Evolutionary conservation across 2,888 invertebrate genomes (phyloP).

Genomic region (Cylindroiulus punctatus): DNA sequence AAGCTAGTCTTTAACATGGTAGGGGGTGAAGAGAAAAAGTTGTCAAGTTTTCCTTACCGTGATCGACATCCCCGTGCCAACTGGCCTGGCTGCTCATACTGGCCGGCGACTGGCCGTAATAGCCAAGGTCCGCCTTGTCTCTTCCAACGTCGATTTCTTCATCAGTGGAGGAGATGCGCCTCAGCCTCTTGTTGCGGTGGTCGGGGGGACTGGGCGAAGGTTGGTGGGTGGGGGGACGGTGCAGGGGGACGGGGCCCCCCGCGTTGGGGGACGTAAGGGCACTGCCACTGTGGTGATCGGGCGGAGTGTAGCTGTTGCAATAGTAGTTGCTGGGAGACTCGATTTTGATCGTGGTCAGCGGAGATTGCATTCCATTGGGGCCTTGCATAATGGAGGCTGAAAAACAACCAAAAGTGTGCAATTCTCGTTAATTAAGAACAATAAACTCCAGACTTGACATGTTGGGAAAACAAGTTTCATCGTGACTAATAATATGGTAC

Average conservation of each 20-base stretch:
- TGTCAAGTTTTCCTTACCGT: constrained; percentile 63
- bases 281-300: constrained; percentile 66
- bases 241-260: constrained; percentile 52
- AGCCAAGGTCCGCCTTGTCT: constrained; percentile 67
- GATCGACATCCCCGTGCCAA: constrained; percentile 71
- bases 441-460: too few relatives aligned
- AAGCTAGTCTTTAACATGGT: background rate
- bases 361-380: constrained; percentile 74
- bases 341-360: constrained; percentile 81
- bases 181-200: constrained; percentile 70
- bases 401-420: constrained; percentile 16
- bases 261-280: constrained; percentile 56
- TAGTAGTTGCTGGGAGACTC: constrained; percentile 81
- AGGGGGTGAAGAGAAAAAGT: background rate
- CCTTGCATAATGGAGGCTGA: constrained; percentile 93
- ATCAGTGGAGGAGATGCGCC: constrained; percentile 70
- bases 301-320: constrained; percentile 82
- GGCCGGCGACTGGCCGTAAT: constrained; percentile 70
- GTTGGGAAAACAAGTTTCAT: too few relatives aligned
- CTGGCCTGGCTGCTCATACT: constrained; percentile 68
- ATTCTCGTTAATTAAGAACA: background rate
- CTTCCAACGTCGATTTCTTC: constrained; percentile 69
- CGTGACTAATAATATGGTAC: too few relatives aligned
- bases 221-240: constrained; percentile 52
- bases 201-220: constrained; percentile 66